Percentiles rank a stretch among this genome's conserved stretches.
Evolutionary conservation across 2,797 vertebrate genomes (phyloP).

Genomic region (Sebastiscus tertius): DNA sequence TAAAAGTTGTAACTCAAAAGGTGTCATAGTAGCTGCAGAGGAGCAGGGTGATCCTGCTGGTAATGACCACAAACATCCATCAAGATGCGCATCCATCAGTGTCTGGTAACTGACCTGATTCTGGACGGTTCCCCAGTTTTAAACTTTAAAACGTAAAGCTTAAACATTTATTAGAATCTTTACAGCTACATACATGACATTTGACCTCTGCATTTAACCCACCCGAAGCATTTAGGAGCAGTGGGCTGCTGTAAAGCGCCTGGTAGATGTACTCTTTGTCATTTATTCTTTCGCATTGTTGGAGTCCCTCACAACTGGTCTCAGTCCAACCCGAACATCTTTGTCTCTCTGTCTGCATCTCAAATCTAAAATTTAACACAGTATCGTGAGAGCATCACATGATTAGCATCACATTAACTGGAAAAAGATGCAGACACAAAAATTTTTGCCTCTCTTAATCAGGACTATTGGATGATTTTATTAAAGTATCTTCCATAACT

Average conservation of each 20-base stretch:
- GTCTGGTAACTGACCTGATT: conserved; percentile 9
- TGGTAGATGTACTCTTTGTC: background rate
- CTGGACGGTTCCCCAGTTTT: background rate
- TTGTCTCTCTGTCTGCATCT: background rate
- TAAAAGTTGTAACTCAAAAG: conserved; percentile 8
- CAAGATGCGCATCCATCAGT: conserved; percentile 41
- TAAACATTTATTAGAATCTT: no score
- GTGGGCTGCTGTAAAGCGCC: no score
- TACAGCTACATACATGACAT: no score
- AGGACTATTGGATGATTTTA: background rate
- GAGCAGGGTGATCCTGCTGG: conserved; percentile 31
- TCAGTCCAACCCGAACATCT: background rate
- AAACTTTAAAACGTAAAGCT: no score
- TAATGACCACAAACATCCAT: conserved; percentile 55
- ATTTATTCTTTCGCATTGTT: background rate
- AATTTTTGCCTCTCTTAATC: background rate
- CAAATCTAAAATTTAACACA: background rate
- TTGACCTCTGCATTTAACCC: no score
- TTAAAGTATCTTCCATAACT: background rate
- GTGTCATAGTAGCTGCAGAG: conserved; percentile 44
- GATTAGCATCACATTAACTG: background rate
- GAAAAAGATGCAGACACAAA: background rate
- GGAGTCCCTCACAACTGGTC: background rate
- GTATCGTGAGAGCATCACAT: background rate
- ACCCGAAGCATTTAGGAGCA: no score